phyloP scores from a whole-genome alignment of 1,140 invertebrate species.

The Brevipalpus yothersi region DNA sequence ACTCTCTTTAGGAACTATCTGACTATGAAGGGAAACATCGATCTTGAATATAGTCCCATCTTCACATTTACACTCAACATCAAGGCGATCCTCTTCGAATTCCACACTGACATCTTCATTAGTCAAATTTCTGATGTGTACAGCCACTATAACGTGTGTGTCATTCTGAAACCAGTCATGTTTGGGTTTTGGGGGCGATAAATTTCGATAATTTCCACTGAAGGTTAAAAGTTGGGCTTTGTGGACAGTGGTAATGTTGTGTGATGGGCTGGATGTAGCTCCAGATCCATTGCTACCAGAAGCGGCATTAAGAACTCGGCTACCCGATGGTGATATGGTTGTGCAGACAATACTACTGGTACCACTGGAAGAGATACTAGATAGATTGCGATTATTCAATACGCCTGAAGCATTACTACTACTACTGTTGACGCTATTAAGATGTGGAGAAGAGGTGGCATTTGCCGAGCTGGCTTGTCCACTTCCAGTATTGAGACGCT shows the following conservation, averaged over 20 bases:
- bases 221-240: background rate
- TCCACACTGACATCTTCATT: constrained; percentile 7
- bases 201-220: background rate
- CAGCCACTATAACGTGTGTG: background rate
- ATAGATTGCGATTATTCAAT: background rate
- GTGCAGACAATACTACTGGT: too few relatives aligned
- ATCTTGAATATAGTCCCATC: constrained; percentile 1
- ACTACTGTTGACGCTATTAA: background rate
- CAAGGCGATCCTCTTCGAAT: constrained; percentile 1
- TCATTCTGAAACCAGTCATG: constrained; percentile 9
- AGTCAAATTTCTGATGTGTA: constrained; percentile 5
- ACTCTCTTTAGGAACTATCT: background rate
- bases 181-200: background rate
- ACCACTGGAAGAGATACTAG: background rate
- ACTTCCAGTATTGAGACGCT: background rate
- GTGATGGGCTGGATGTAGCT: too few relatives aligned
- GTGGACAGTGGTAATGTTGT: too few relatives aligned
- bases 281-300: too few relatives aligned
- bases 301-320: too few relatives aligned
- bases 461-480: background rate
- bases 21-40: constrained; percentile 1
- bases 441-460: background rate
- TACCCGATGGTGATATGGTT: too few relatives aligned
- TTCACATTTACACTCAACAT: constrained; percentile 1
- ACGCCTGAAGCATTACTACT: background rate